Conservation (phyloP, 2,888 invertebrate species). For the Pyrgus malvae region DNA sequence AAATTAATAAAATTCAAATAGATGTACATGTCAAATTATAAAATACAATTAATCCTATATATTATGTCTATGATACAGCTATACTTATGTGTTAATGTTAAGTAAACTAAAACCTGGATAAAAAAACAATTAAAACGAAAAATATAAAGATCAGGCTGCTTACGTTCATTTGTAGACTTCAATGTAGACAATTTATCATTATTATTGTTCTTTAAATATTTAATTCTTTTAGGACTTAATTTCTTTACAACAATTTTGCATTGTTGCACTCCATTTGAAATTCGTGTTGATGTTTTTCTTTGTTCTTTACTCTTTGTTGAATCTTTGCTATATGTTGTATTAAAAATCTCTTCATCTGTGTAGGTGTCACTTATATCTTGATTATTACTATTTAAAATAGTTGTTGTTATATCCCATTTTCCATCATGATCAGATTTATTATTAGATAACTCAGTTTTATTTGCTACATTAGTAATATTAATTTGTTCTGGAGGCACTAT, state of each 20-base stretch:
- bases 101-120: too few species aligned
- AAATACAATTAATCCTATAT: too few species aligned
- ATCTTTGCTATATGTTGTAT: slow-evolving; percentile 32
- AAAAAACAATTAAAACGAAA: neutral
- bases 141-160: neutral
- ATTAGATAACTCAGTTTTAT: slow-evolving; percentile 42
- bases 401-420: slow-evolving; percentile 61
- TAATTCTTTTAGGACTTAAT: neutral
- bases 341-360: slow-evolving; percentile 70
- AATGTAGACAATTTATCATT: slow-evolving; percentile 11
- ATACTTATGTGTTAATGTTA: too few species aligned
- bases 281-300: slow-evolving; percentile 18
- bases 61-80: too few species aligned
- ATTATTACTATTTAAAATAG: slow-evolving; percentile 53
- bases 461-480: slow-evolving; percentile 52
- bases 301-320: slow-evolving; percentile 23
- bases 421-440: slow-evolving; percentile 40
- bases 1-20: too few species aligned
- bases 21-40: too few species aligned
- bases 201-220: slow-evolving; percentile 19
- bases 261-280: neutral
- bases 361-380: slow-evolving; percentile 62
- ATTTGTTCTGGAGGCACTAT: slow-evolving; percentile 64
- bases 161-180: slow-evolving; percentile 10
- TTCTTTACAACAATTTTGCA: slow-evolving; percentile 11